phyloP scores from a whole-genome alignment of 2,113 vertebrate species.

The Corythoichthys haematopterus region DNA sequence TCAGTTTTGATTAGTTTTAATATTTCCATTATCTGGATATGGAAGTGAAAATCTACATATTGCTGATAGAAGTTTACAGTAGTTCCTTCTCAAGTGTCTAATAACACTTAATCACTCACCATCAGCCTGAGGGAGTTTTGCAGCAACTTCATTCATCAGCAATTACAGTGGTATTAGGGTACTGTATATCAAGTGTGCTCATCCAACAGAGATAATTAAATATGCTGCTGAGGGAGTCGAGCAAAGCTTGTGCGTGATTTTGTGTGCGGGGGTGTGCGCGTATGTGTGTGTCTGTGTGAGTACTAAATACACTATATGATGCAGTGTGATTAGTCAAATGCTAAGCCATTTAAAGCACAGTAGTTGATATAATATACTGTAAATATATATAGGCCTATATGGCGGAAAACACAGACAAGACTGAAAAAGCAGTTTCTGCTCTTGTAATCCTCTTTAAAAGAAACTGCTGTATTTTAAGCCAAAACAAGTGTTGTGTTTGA shows the following conservation, averaged over 20 bases:
- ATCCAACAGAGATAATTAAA: slow-evolving; percentile 49
- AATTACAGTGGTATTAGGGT: slow-evolving; percentile 13
- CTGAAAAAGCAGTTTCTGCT: too few species aligned
- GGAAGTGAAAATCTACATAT: not conserved
- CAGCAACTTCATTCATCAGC: slow-evolving; percentile 40
- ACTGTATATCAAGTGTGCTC: slow-evolving; percentile 21
- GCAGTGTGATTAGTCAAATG: slow-evolving; percentile 12
- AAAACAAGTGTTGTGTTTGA: too few species aligned
- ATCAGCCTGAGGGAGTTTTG: slow-evolving; percentile 21
- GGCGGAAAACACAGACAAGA: too few species aligned
- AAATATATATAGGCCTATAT: too few species aligned
- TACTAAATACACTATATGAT: slow-evolving; percentile 1
- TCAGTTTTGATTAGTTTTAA: not conserved
- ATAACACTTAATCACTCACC: slow-evolving; percentile 19
- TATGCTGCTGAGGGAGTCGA: slow-evolving; percentile 31
- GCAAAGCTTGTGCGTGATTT: not conserved
- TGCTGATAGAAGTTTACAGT: slow-evolving; percentile 23
- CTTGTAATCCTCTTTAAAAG: too few species aligned
- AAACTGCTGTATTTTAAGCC: too few species aligned
- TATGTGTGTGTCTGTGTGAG: not conserved
- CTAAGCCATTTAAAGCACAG: not conserved
- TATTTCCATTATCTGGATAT: not conserved
- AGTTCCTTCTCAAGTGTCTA: slow-evolving; percentile 24
- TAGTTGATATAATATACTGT: too few species aligned
- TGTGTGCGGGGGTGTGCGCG: not conserved